Conservation (phyloP, 2,888 invertebrate genomes). For the Tinea semifulvella region DNA sequence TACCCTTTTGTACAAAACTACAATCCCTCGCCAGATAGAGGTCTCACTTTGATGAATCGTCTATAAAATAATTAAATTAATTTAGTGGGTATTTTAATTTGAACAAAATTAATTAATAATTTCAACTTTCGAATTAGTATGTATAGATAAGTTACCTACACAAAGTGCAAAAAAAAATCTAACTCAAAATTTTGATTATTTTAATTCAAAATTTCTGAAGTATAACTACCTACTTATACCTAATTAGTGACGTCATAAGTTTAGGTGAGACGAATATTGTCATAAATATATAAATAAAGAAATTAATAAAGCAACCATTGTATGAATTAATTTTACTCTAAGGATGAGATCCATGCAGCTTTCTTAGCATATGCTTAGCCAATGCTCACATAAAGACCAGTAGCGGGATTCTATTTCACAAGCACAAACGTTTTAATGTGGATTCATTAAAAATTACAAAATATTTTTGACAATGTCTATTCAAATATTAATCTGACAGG, state of each 20-base stretch:
- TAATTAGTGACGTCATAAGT: conserved; percentile 66
- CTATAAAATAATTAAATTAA: conserved; percentile 2
- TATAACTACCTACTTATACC: conserved; percentile 38
- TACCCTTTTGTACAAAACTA: conserved; percentile 2
- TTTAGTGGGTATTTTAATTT: conserved; percentile 4
- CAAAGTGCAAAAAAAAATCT: too few relatives aligned
- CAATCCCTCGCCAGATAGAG: conserved; percentile 54
- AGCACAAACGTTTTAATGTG: too few relatives aligned
- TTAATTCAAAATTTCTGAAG: conserved; percentile 65
- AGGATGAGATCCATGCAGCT: too few relatives aligned
- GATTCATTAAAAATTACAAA: too few relatives aligned
- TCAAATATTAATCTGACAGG: too few relatives aligned
- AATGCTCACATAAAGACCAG: too few relatives aligned
- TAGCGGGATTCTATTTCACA: too few relatives aligned
- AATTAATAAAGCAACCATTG: conserved; percentile 70
- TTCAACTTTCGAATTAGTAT: conserved; percentile 32
- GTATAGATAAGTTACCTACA: conserved; percentile 24
- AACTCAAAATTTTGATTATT: too few relatives aligned
- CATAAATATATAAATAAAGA: conserved; percentile 70
- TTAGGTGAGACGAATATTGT: conserved; percentile 69
- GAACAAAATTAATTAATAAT: conserved; percentile 4
- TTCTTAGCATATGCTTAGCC: too few relatives aligned
- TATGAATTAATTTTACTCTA: conserved; percentile 55
- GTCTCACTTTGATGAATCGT: conserved; percentile 20
- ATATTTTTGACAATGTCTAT: too few relatives aligned